Conservation (phyloP, 1,140 invertebrate species). For the Yoshiicerus persimilis region DNA sequence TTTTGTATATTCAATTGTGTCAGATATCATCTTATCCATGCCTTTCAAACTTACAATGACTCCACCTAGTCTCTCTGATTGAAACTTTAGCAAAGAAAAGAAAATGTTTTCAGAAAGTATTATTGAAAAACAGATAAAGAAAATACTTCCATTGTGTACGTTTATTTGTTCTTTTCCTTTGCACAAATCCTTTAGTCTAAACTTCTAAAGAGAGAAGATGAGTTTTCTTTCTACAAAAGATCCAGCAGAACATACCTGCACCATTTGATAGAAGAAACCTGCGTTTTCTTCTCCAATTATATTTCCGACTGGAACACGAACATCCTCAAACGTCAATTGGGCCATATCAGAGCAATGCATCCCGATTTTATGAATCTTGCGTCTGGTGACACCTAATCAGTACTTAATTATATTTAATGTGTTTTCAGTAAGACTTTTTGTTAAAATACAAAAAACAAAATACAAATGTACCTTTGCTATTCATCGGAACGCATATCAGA, state of each 20-base stretch:
- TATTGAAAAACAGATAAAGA: neutral
- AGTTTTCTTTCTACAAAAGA: no score
- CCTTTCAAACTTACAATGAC: conserved; percentile 54
- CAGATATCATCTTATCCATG: conserved; percentile 55
- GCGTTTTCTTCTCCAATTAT: conserved; percentile 63
- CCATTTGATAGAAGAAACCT: conserved; percentile 66
- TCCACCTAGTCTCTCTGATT: conserved; percentile 60
- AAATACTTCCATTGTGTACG: neutral
- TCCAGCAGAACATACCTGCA: conserved; percentile 53
- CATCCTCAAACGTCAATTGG: conserved; percentile 64
- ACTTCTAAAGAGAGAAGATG: no score
- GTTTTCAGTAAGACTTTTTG: no score
- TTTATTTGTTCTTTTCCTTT: no score
- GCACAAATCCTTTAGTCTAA: no score
- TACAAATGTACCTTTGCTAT: conserved; percentile 56
- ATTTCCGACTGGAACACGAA: conserved; percentile 59
- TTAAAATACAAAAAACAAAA: no score
- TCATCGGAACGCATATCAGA: conserved; percentile 63
- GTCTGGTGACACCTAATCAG: conserved; percentile 52
- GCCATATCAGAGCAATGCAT: conserved; percentile 62
- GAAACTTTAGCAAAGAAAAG: conserved; percentile 53
- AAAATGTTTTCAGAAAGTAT: neutral
- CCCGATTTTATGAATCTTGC: conserved; percentile 61
- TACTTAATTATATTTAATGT: no score
- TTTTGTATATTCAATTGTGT: conserved; percentile 60